These are phyloP conservation scores for Uropsilus gracilis DNA, from an alignment of 2,113 vertebrate genomes.

Conservation along the genomic window DNA sequence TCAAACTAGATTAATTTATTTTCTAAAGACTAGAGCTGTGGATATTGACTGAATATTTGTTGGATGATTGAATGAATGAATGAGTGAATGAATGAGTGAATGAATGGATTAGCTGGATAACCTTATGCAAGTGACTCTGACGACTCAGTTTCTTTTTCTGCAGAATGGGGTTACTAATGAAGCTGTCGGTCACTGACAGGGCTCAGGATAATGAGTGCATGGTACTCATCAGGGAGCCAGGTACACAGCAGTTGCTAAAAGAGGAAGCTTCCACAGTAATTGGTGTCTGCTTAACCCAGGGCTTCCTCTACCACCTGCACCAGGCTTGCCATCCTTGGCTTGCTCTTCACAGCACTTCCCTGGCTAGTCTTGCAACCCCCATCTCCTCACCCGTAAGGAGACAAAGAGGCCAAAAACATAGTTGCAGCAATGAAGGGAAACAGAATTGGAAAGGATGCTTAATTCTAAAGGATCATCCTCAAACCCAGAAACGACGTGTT, in stretches of 20 bases:
- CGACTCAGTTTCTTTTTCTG: neutral
- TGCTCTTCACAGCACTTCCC: neutral
- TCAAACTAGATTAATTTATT: neutral
- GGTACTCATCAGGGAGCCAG: neutral
- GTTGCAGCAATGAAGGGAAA: constrained; percentile 50
- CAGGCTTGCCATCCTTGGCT: neutral
- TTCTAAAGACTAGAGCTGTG: neutral
- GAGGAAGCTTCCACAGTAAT: neutral
- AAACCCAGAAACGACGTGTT: constrained; percentile 78
- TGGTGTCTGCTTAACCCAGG: neutral
- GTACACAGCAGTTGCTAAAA: neutral
- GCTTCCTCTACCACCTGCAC: neutral
- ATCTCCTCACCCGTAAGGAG: neutral
- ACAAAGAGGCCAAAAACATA: neutral
- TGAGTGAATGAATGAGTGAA: neutral
- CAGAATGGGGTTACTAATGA: neutral
- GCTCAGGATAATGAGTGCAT: neutral
- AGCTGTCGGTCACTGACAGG: neutral
- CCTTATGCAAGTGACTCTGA: neutral
- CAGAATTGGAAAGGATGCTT: constrained; percentile 74
- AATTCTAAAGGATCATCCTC: constrained; percentile 82
- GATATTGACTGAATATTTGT: neutral
- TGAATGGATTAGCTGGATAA: neutral
- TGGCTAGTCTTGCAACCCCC: neutral
- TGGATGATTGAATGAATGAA: neutral